Percentiles rank a stretch among this genome's conserved stretches.
Evolutionary conservation across 2,888 invertebrate species (phyloP).

Genomic region (Drosophila testacea): DNA sequence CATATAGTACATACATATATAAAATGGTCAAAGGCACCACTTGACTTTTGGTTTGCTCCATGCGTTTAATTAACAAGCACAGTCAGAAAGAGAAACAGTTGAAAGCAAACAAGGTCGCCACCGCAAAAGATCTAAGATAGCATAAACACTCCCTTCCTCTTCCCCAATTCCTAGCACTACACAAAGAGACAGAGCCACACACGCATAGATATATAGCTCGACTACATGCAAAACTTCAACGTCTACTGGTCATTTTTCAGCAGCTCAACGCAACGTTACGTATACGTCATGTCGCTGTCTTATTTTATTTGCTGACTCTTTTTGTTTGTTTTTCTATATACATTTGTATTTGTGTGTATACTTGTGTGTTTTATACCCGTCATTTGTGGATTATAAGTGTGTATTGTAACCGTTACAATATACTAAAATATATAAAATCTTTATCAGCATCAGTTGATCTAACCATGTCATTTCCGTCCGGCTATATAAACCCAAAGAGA

Average conservation of each 20-base stretch:
- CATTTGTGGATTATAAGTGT: too few species aligned
- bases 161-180: not conserved
- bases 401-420: too few species aligned
- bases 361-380: not conserved
- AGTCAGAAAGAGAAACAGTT: slow-evolving; percentile 33
- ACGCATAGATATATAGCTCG: slow-evolving; percentile 6
- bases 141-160: not conserved
- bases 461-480: too few species aligned
- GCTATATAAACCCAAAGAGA: too few species aligned
- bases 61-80: slow-evolving; percentile 68
- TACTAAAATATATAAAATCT: too few species aligned
- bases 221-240: slow-evolving; percentile 60
- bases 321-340: slow-evolving; percentile 23
- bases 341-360: not conserved
- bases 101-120: slow-evolving; percentile 61
- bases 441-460: too few species aligned
- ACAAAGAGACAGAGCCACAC: not conserved
- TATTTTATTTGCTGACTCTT: slow-evolving; percentile 70
- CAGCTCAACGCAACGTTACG: slow-evolving; percentile 53
- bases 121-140: slow-evolving; percentile 65
- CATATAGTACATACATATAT: slow-evolving; percentile 8
- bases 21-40: slow-evolving; percentile 55
- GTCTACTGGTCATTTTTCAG: slow-evolving; percentile 72
- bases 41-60: slow-evolving; percentile 52
- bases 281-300: slow-evolving; percentile 42